phyloP scores from a whole-genome alignment of 2,797 vertebrate species.

The Ctenopoma multispine region DNA sequence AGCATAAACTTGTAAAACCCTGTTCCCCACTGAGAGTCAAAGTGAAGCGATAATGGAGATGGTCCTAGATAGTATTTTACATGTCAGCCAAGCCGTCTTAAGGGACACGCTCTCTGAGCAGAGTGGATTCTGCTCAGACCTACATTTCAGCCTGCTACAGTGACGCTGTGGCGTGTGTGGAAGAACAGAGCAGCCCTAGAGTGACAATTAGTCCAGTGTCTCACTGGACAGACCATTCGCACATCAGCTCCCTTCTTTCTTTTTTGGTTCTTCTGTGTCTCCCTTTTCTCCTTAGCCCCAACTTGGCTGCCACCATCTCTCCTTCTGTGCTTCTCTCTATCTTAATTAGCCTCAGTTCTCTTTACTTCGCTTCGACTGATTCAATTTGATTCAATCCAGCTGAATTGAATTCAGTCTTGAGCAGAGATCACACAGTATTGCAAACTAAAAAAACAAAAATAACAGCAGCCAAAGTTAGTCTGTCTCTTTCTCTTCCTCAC shows the following conservation, averaged over 20 bases:
- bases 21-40: constrained; percentile 27
- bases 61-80: constrained; percentile 33
- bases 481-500: constrained; percentile 25
- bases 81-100: constrained; percentile 44
- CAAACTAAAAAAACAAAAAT: constrained; percentile 20
- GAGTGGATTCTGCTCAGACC: constrained; percentile 56
- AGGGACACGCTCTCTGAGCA: constrained; percentile 38
- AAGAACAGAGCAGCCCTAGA: constrained; percentile 70
- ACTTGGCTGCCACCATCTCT: constrained; percentile 44
- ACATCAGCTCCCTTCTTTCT: constrained; percentile 52
- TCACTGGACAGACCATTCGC: constrained; percentile 57
- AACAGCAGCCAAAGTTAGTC: constrained; percentile 34
- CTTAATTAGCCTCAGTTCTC: constrained; percentile 64
- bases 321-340: constrained; percentile 20
- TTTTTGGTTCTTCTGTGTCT: constrained; percentile 37
- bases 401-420: constrained; percentile 45
- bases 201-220: constrained; percentile 78
- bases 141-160: constrained; percentile 43
- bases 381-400: constrained; percentile 39
- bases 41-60: constrained; percentile 36
- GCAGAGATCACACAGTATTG: constrained; percentile 11
- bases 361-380: constrained; percentile 42
- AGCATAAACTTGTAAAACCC: background rate
- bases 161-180: constrained; percentile 49
- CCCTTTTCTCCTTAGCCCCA: constrained; percentile 30